Base-by-base conservation (phyloP, 2,113 vertebrate genomes). In the Sinocyclocheilus maitianheensis region DNA sequence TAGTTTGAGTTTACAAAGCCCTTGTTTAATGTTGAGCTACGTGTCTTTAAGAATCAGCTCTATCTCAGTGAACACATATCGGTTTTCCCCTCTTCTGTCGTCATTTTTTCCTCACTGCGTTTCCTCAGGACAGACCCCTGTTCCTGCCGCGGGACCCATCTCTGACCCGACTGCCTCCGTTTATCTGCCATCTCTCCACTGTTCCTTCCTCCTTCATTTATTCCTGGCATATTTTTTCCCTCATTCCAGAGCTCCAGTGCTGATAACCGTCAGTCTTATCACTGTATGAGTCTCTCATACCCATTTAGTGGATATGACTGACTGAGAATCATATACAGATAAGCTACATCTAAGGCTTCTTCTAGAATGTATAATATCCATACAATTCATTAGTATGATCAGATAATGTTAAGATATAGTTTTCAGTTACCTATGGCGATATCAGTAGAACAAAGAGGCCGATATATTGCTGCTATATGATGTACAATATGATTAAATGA, bases 51-150 rank as follows among this genome's bases (percentile, higher is more conserved):
- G 46, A 71, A 11, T 22, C 67, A 22, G 16, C 67, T 78, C 65
- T 87, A 72, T 80, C 76, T 88, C 26, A 48, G 30, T 55, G 26
- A 76, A 63, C 18, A 53, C 48, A 72, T 10, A 51, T 62, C 55
- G 77, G 77, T 87, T 88, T 93, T 3, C 85, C 87, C 85, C 86
- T 89, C 82, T 83, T 91, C 75, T 69, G n/a, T 85, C 84, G 77
- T 86, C 86, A 86, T 85, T 85, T 82, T 5, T 48, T 48, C 46
- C 46, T 48, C 46, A 48, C 46, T 48, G 46, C 46, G 69, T 90
- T 92, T 93, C 91, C 92, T 90, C 76, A 91, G 77, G 40, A 75
- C 83, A 69, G 81, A 13, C 58, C 83, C 24, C 37, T n/a, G 62
- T 82, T 51, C 71, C 84, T 86, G 89, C 72, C 53, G 55, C 22